Conservation (phyloP, 1,140 invertebrate species). For the Melipona quadrifasciata region DNA sequence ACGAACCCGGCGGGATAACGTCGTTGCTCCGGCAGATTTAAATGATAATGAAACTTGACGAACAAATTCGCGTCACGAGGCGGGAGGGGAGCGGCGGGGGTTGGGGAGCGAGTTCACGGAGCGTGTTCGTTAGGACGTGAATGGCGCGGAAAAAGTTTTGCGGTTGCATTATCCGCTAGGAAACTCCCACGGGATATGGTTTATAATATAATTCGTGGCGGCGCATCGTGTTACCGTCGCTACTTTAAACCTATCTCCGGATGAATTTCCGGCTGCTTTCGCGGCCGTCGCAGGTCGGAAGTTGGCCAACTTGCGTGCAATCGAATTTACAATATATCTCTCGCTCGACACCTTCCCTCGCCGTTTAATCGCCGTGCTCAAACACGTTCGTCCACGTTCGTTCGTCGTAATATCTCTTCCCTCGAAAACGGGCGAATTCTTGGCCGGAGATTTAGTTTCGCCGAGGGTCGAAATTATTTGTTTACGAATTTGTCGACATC, state of each 20-base stretch:
- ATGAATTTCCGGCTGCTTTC: slow-evolving; percentile 43
- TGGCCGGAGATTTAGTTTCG: no score
- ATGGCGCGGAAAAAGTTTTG: slow-evolving; percentile 8
- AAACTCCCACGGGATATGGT: slow-evolving; percentile 17
- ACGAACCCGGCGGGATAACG: neutral
- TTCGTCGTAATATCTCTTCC: no score
- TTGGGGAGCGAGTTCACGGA: neutral
- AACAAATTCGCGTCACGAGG: neutral
- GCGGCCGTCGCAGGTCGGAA: slow-evolving; percentile 13
- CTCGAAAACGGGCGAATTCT: no score
- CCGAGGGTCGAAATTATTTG: no score
- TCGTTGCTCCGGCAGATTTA: neutral
- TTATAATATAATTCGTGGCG: slow-evolving; percentile 42
- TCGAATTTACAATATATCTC: slow-evolving; percentile 34
- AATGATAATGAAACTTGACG: neutral
- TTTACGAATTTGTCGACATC: no score
- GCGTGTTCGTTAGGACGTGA: neutral
- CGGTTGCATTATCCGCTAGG: neutral
- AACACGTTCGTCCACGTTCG: neutral
- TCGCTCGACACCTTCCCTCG: neutral
- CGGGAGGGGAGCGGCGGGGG: no score
- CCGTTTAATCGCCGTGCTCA: neutral
- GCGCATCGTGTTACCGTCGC: slow-evolving; percentile 38
- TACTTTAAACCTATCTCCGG: slow-evolving; percentile 46
- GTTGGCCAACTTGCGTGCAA: slow-evolving; percentile 38